Conservation (phyloP, 2,797 vertebrate genomes). For the Mus minutoides region DNA sequence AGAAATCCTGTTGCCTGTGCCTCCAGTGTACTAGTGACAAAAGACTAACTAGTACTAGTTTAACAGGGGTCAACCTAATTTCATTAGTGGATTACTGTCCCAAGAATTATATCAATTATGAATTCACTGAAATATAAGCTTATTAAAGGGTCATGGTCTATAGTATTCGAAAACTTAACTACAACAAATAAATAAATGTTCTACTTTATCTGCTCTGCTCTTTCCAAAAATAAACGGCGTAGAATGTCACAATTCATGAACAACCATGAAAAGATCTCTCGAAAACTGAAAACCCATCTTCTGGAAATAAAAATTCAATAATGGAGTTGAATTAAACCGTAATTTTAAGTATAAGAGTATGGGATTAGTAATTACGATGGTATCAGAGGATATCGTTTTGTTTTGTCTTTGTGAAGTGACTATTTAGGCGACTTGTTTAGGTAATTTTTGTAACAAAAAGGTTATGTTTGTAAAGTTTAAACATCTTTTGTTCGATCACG, state of each 20-base stretch:
- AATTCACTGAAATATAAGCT: neutral
- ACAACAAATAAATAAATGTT: neutral
- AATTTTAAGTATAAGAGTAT: too few relatives aligned
- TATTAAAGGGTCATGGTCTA: neutral
- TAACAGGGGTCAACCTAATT: neutral
- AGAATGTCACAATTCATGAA: neutral
- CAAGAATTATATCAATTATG: neutral
- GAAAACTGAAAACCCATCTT: neutral
- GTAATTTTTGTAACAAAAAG: too few relatives aligned
- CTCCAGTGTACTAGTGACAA: neutral
- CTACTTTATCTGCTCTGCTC: neutral
- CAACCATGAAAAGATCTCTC: neutral
- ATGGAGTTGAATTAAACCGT: too few relatives aligned
- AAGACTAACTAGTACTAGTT: neutral
- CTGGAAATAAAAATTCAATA: too few relatives aligned
- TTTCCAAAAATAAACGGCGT: neutral
- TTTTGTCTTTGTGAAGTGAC: too few relatives aligned
- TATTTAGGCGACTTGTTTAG: too few relatives aligned
- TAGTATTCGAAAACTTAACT: neutral
- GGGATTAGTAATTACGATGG: too few relatives aligned
- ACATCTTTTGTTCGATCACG: too few relatives aligned
- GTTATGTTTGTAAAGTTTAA: too few relatives aligned
- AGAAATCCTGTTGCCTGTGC: neutral
- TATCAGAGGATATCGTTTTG: too few relatives aligned
- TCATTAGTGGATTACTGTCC: neutral